Evolutionary conservation across 2,113 vertebrate genomes (phyloP).

Genomic region (Burhinus oedicnemus): DNA sequence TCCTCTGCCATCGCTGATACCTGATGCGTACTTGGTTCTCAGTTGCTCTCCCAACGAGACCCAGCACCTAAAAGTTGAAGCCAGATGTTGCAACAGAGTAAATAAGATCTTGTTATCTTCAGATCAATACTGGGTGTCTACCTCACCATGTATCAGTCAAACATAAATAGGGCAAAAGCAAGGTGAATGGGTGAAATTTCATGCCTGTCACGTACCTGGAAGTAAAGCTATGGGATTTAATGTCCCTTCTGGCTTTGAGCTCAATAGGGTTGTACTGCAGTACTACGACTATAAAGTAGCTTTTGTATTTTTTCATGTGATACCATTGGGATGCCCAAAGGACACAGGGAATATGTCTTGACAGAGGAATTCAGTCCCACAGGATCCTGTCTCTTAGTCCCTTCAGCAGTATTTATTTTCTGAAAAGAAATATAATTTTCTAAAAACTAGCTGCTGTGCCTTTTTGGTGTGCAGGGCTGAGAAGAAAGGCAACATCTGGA

Average conservation of each 20-base stretch:
- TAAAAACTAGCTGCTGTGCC: background rate
- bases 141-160: background rate
- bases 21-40: background rate
- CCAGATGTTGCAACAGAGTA: background rate
- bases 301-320: background rate
- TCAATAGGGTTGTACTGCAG: background rate
- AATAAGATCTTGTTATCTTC: background rate
- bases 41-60: background rate
- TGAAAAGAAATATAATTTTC: background rate
- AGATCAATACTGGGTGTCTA: background rate
- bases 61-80: background rate
- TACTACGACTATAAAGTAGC: background rate
- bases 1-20: background rate
- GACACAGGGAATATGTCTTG: background rate
- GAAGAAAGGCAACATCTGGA: conserved; percentile 3
- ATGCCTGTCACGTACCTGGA: background rate
- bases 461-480: background rate
- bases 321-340: background rate
- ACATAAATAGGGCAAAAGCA: background rate
- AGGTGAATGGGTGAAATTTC: background rate
- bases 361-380: background rate
- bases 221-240: background rate
- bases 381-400: background rate
- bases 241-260: background rate
- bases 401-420: background rate